Conservation (phyloP, 2,888 invertebrate genomes). For the Andrena dorsata region DNA sequence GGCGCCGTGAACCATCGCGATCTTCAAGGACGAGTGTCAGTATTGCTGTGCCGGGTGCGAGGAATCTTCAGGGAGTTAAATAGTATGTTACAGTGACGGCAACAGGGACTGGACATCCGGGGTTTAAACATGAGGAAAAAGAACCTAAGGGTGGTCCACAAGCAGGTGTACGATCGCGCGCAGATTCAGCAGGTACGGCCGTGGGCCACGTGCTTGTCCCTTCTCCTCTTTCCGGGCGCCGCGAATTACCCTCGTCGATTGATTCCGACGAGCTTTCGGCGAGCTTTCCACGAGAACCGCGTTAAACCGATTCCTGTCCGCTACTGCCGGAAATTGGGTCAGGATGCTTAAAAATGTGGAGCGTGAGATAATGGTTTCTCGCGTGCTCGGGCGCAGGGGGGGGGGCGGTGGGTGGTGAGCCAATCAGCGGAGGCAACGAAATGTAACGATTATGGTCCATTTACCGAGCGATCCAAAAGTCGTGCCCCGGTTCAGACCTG, state of each 20-base stretch:
- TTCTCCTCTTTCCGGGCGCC: neutral
- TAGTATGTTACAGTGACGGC: neutral
- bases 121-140: slow-evolving; percentile 81
- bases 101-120: neutral
- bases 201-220: slow-evolving; percentile 15
- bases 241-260: neutral
- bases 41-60: no score
- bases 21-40: no score
- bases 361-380: slow-evolving; percentile 46
- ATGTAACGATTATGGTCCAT: slow-evolving; percentile 43
- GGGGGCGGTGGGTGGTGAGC: slow-evolving; percentile 17
- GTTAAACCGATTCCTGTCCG: slow-evolving; percentile 31
- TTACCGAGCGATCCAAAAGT: slow-evolving; percentile 43
- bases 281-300: slow-evolving; percentile 5
- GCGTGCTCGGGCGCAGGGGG: slow-evolving; percentile 5
- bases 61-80: no score
- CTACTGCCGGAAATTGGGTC: slow-evolving; percentile 54
- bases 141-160: slow-evolving; percentile 82
- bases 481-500: slow-evolving; percentile 14
- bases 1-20: no score
- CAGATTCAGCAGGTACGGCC: slow-evolving; percentile 74
- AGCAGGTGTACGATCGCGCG: slow-evolving; percentile 78
- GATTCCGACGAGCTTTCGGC: neutral
- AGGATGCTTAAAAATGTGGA: slow-evolving; percentile 60
- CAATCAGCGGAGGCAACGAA: slow-evolving; percentile 35